Conservation (phyloP, 2,888 invertebrate species). For the Nomada hirtipes region DNA sequence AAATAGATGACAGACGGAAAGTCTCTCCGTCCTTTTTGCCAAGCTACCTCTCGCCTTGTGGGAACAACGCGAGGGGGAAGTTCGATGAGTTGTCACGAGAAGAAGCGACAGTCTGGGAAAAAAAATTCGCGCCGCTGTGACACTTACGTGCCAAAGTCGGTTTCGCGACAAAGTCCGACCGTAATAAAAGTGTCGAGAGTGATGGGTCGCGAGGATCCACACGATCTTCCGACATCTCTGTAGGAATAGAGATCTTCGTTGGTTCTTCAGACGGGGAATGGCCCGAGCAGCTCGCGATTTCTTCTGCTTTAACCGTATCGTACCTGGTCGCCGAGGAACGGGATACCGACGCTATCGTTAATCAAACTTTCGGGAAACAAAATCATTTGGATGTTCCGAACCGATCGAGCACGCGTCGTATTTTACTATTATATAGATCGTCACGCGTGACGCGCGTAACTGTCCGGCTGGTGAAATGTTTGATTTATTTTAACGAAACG, state of each 20-base stretch:
- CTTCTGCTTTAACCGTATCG: not conserved
- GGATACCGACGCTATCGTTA: slow-evolving; percentile 22
- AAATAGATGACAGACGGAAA: slow-evolving; percentile 56
- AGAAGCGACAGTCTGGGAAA: slow-evolving; percentile 49
- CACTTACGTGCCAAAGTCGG: slow-evolving; percentile 45
- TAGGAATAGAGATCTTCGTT: not conserved
- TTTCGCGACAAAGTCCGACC: slow-evolving; percentile 22
- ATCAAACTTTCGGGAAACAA: slow-evolving; percentile 41
- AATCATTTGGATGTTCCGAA: slow-evolving; percentile 51
- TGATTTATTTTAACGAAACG: slow-evolving; percentile 65
- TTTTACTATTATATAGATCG: slow-evolving; percentile 52
- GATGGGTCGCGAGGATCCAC: slow-evolving; percentile 12
- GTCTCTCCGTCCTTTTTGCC: slow-evolving; percentile 44
- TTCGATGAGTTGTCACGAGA: slow-evolving; percentile 54
- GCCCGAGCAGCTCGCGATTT: not conserved
- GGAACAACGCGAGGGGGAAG: slow-evolving; percentile 45
- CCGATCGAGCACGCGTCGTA: slow-evolving; percentile 56
- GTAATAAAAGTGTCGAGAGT: slow-evolving; percentile 63
- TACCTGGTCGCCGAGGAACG: not conserved
- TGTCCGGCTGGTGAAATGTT: slow-evolving; percentile 45
- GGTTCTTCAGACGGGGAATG: not conserved
- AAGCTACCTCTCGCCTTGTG: slow-evolving; percentile 7
- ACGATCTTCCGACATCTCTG: not conserved
- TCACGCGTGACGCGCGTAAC: slow-evolving; percentile 48
- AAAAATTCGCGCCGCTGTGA: slow-evolving; percentile 59